Evolutionary conservation across 2,113 vertebrate genomes (phyloP).

Genomic region (Phrynosoma platyrhinos): DNA sequence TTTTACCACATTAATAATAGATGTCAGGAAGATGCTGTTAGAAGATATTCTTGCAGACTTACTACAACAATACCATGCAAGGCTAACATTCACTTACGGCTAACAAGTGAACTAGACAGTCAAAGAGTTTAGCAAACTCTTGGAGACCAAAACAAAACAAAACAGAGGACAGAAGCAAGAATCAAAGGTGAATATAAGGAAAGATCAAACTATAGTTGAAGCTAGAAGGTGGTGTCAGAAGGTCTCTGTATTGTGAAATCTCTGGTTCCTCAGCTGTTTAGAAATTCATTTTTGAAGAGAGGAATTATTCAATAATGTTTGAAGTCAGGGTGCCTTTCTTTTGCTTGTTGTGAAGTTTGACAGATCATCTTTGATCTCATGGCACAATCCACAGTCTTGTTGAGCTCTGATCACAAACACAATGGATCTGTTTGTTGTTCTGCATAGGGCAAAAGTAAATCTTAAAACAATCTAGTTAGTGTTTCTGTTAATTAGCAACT

Average conservation of each 20-base stretch:
- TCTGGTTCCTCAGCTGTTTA: slow-evolving; percentile 17
- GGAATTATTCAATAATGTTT: slow-evolving; percentile 41
- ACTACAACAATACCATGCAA: neutral
- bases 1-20: neutral
- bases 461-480: slow-evolving; percentile 60
- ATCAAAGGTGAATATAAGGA: neutral
- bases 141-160: neutral
- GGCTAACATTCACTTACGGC: slow-evolving; percentile 33
- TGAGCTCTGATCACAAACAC: slow-evolving; percentile 67
- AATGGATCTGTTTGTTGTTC: slow-evolving; percentile 64
- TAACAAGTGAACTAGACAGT: slow-evolving; percentile 14
- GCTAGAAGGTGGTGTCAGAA: slow-evolving; percentile 42
- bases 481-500: slow-evolving; percentile 60
- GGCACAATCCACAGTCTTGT: slow-evolving; percentile 62
- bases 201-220: slow-evolving; percentile 26
- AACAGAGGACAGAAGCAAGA: neutral
- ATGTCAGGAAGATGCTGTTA: neutral
- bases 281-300: slow-evolving; percentile 56
- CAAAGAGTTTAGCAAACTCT: slow-evolving; percentile 12
- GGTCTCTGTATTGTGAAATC: slow-evolving; percentile 49
- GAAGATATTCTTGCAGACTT: neutral
- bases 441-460: slow-evolving; percentile 54
- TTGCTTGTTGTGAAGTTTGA: slow-evolving; percentile 57
- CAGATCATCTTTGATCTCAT: slow-evolving; percentile 63
- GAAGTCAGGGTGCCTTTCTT: slow-evolving; percentile 61